These are phyloP conservation scores for Meta bourneti DNA, from an alignment of 2,888 invertebrate genomes.

Conservation along the genomic window DNA sequence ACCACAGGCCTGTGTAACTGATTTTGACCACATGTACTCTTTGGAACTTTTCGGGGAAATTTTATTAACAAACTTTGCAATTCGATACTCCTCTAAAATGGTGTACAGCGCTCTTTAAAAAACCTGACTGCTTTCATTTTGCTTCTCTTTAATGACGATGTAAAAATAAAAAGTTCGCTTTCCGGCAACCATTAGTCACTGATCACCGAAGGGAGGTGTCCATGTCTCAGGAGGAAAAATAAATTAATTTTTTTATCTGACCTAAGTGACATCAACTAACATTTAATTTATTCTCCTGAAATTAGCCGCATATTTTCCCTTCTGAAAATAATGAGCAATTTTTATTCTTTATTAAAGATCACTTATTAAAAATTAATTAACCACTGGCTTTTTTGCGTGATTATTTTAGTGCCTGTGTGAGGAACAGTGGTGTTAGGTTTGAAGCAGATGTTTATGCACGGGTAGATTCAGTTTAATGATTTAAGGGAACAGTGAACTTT, in stretches of 20 bases:
- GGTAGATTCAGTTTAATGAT: not conserved
- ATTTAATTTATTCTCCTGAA: slow-evolving; percentile 18
- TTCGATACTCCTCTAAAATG: not conserved
- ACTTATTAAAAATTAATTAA: slow-evolving; percentile 46
- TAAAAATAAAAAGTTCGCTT: slow-evolving; percentile 10
- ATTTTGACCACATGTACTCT: not conserved
- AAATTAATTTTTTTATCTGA: slow-evolving; percentile 24
- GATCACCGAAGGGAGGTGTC: not conserved
- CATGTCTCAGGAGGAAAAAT: slow-evolving; percentile 3
- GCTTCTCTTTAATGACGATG: not conserved
- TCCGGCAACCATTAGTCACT: slow-evolving; percentile 20
- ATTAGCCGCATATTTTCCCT: not conserved
- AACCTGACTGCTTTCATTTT: slow-evolving; percentile 3
- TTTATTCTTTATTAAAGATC: slow-evolving; percentile 8
- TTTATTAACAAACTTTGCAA: not conserved
- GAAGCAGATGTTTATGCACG: not conserved
- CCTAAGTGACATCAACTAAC: slow-evolving; percentile 28
- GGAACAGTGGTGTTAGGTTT: not conserved
- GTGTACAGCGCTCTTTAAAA: not conserved
- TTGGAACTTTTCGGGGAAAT: not conserved
- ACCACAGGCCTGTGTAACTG: too few relatives aligned
- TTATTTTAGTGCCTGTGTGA: not conserved
- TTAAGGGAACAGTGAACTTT: not conserved
- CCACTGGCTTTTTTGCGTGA: not conserved
- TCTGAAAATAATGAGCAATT: slow-evolving; percentile 15